Base-by-base conservation (phyloP, 2,888 invertebrate genomes). In the Lochmaea crataegi region DNA sequence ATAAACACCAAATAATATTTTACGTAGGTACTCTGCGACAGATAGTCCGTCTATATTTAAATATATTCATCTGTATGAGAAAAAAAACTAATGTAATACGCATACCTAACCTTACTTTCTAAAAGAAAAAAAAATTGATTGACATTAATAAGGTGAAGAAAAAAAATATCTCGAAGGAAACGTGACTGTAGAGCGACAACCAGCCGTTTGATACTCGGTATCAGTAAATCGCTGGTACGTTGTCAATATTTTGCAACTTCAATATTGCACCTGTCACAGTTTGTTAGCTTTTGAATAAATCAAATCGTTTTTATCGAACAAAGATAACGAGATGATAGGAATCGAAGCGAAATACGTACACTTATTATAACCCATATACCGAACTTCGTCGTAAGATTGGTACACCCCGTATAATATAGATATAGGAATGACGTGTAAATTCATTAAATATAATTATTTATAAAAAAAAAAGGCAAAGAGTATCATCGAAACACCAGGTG, bases 101-200 rank as follows among this genome's bases (percentile, higher is more conserved):
- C 45, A 45, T 45, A 58, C 58, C 58, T 58, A 58, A 58, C 58
- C 58, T 58, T 58, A 58, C 58, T 58, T 58, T 58, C 58, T 58
- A 58, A 58, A 58, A 26, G 9, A 60, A 60, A 60, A 60, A 60
- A 60, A n/a, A 11, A n/a, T 58, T 60, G 32, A 63, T 63, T 18
- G 41, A 38, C 61, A 42, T 18, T 63, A 63, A 63, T 63, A 41
- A 63, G 61, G 60, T 4, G 45, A 45, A 45, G 12, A 45, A 45
- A n/a, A 60, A 38, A 22, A 58, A 22, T 2, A 32, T 7, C 5
- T 61, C 14, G 61, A 61, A 10, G 12, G 41, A 63, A 63, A 63
- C 61, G 61, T 38, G 61, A 41, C 42, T 53, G 9, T 16, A 18
- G 9, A 9, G 51, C 51, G 16, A 51, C 61, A 51, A 61, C 61